Base-by-base conservation (phyloP, 2,797 vertebrate genomes). In the Pseudomugil gertrudae region DNA sequence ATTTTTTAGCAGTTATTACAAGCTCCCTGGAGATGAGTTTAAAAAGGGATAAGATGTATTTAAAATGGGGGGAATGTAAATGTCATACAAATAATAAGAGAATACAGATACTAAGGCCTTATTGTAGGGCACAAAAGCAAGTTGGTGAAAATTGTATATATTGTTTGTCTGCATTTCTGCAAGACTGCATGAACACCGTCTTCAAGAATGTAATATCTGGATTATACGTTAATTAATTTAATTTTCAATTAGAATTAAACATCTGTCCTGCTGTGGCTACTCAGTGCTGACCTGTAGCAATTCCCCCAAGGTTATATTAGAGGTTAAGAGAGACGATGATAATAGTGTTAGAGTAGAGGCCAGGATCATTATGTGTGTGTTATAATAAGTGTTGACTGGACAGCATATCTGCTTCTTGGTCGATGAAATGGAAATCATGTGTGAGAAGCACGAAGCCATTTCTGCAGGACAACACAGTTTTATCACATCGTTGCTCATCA, bases 381-480 rank as follows among this genome's bases (percentile, higher is more conserved):
- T 71, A 71, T 75, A 72, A 79, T 53, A 51, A 17, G 51, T 47
- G 15, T 40, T 65, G 76, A 78, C 48, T 35, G 58, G 53, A 54
- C 54, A 52, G 68, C 30, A 15, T 64, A 72, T 76, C 65, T 66
- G 66, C 72, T 69, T 69, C 30, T 63, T 23, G 36, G n/a, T 69
- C 66, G 54, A 72, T 40, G 48, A 80, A 67, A 47, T 64, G 64
- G 65, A 33, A 59, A n/a, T 50, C 60, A 55, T 36, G 2, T 38
- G 21, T 35, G 21, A 60, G 57, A 17, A 8, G 35, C 48, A 65
- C 36, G 43, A 8, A 38, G 56, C n/a, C 61, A 53, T 51, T 73
- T 52, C 40, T 61, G 57, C 45, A 51, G 19, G 61, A 71, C 24
- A 30, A 32, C 45, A n/a, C 29, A 64, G 23, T 23, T 47, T 21